These are phyloP conservation scores for Trogon melanurus DNA, from an alignment of 2,113 vertebrate genomes.

Conservation along the genomic window DNA sequence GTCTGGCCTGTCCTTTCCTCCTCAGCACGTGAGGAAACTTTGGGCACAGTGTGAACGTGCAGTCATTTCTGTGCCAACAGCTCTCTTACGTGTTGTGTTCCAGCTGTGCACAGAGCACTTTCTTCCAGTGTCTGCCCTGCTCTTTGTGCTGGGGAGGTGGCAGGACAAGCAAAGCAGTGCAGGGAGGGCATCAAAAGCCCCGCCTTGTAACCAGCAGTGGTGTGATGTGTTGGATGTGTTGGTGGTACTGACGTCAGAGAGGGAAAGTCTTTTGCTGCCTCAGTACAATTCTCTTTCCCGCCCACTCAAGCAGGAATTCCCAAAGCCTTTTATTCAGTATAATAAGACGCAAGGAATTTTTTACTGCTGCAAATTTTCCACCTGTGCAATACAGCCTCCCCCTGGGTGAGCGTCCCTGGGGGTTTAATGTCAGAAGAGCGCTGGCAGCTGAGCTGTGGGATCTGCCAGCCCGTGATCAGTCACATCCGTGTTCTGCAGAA, in stretches of 20 bases:
- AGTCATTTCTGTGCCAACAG: not conserved
- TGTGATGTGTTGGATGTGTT: conserved; percentile 1
- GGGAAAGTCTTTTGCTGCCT: not conserved
- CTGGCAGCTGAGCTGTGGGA: not conserved
- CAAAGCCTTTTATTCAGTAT: not conserved
- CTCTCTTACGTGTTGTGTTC: not conserved
- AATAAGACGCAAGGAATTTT: not conserved
- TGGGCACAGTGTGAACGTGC: not conserved
- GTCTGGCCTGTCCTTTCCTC: not conserved
- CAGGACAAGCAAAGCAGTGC: not conserved
- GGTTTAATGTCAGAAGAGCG: not conserved
- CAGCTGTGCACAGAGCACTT: not conserved
- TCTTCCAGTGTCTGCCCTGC: not conserved
- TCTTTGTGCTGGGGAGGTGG: not conserved
- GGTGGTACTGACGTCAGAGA: not conserved
- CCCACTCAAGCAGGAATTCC: conserved; percentile 23
- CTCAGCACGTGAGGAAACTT: fast-evolving
- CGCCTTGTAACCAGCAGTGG: not conserved
- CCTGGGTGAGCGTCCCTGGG: not conserved
- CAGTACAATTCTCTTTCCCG: not conserved
- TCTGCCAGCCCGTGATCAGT: not conserved
- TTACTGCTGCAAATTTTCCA: not conserved
- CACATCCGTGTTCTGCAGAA: not conserved
- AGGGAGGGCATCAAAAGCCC: not conserved
- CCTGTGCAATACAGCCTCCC: not conserved